Evolutionary conservation across 2,888 invertebrate species (phyloP).

Genomic region (Aphelenchoides bicaudatus): DNA sequence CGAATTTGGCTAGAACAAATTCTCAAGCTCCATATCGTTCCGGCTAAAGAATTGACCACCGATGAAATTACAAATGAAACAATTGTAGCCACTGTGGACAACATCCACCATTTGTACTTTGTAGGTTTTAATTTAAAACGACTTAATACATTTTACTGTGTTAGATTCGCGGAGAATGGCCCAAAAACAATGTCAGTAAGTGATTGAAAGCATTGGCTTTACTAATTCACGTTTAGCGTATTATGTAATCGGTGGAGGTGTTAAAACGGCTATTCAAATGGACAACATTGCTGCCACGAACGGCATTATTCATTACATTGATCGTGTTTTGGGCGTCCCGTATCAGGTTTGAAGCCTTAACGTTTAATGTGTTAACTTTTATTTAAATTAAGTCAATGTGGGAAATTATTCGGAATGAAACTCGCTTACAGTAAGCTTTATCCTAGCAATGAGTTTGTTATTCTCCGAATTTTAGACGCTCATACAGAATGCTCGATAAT

Average conservation of each 20-base stretch:
- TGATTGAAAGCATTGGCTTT: background rate
- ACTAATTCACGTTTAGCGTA: conserved; percentile 50
- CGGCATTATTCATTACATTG: conserved; percentile 61
- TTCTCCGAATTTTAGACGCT: conserved; percentile 35
- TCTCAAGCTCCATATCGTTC: conserved; percentile 60
- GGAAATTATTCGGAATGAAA: conserved; percentile 58
- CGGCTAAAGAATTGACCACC: conserved; percentile 58
- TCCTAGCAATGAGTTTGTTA: conserved; percentile 7
- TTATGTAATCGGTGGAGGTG: conserved; percentile 61
- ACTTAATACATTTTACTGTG: background rate
- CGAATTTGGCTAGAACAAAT: conserved; percentile 60
- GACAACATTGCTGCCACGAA: conserved; percentile 61
- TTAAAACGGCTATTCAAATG: conserved; percentile 57
- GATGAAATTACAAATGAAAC: conserved; percentile 61
- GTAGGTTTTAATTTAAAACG: conserved; percentile 22
- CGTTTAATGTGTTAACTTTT: background rate
- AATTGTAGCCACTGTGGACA: conserved; percentile 59
- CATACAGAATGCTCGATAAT: conserved; percentile 54
- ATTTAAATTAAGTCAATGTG: conserved; percentile 43
- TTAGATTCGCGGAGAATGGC: conserved; percentile 57
- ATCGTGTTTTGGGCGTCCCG: conserved; percentile 60
- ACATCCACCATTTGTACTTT: conserved; percentile 59
- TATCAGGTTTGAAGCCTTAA: conserved; percentile 41
- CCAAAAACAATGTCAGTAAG: conserved; percentile 60
- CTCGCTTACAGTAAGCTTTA: conserved; percentile 43